Percentiles rank a stretch among this genome's conserved stretches.
Evolutionary conservation across 1,140 invertebrate genomes (phyloP).

Genomic region (Dendroctonus valens): DNA sequence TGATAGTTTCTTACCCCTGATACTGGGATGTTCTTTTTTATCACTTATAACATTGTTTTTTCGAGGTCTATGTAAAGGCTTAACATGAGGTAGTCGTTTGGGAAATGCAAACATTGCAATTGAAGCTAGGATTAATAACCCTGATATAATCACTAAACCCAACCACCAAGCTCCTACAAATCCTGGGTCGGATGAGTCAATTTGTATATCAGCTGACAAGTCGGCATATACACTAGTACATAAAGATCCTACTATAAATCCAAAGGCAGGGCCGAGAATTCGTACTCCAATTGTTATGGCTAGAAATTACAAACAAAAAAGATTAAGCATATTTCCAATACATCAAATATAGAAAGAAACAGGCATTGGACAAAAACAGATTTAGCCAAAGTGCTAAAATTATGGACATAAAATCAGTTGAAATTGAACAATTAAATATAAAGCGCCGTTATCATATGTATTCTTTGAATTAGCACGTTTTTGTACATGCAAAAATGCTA

Average conservation of each 20-base stretch:
- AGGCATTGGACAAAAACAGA: too few relatives aligned
- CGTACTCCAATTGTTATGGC: conserved; percentile 90
- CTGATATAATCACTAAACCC: conserved; percentile 78
- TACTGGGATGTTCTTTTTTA: conserved; percentile 60
- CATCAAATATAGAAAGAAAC: too few relatives aligned
- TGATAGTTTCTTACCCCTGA: conserved; percentile 49
- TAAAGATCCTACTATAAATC: conserved; percentile 87
- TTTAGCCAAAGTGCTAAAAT: too few relatives aligned
- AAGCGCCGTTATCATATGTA: conserved; percentile 19
- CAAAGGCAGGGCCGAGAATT: conserved; percentile 85
- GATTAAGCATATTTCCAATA: too few relatives aligned
- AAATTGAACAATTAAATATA: conserved; percentile 28
- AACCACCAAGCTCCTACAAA: conserved; percentile 93
- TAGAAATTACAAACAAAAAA: conserved; percentile 49
- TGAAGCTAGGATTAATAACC: conserved; percentile 74
- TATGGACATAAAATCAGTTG: conserved; percentile 3
- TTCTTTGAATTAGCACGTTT: conserved; percentile 11
- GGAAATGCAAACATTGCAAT: conserved; percentile 89
- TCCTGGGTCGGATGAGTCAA: conserved; percentile 78
- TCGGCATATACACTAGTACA: conserved; percentile 87
- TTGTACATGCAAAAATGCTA: too few relatives aligned
- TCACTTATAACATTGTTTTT: conserved; percentile 47
- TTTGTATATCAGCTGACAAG: conserved; percentile 70
- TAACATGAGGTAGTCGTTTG: conserved; percentile 58
- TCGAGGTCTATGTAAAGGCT: conserved; percentile 46